phyloP scores from a whole-genome alignment of 2,113 vertebrate species.

The Indicator maculatus region DNA sequence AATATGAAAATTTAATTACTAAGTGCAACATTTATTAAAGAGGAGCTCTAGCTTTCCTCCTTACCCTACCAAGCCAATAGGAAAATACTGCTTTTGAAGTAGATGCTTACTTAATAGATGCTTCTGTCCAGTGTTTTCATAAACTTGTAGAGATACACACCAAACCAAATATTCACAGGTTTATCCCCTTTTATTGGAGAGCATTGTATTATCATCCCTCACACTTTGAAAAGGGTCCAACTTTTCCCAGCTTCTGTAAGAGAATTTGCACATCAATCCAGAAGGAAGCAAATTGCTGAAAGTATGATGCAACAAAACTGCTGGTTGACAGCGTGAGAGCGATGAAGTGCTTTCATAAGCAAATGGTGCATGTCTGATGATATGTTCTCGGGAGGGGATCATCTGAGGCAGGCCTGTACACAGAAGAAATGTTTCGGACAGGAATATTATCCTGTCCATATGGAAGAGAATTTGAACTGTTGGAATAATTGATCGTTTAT shows the following conservation, averaged over 20 bases:
- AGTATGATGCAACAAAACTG: background rate
- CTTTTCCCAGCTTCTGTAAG: background rate
- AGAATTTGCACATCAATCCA: constrained; percentile 1
- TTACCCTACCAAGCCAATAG: background rate
- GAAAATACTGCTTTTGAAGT: background rate
- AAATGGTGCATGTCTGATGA: constrained; percentile 6
- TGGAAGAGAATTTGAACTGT: background rate
- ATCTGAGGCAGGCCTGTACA: background rate
- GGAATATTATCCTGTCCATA: background rate
- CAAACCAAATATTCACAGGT: background rate
- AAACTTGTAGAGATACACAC: background rate
- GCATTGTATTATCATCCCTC: background rate
- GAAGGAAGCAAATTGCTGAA: constrained; percentile 5
- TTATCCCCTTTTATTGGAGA: background rate
- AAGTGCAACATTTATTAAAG: constrained; percentile 54
- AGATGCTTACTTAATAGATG: background rate
- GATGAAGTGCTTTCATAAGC: background rate
- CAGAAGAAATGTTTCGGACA: background rate
- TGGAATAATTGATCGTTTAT: background rate
- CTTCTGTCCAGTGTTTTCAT: background rate
- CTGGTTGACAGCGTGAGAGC: background rate
- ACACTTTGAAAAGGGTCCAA: background rate
- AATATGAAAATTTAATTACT: constrained; percentile 71
- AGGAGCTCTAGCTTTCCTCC: background rate
- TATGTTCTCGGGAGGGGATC: background rate